Conservation (phyloP, 2,888 invertebrate genomes). For the Eristalis pertinax region DNA sequence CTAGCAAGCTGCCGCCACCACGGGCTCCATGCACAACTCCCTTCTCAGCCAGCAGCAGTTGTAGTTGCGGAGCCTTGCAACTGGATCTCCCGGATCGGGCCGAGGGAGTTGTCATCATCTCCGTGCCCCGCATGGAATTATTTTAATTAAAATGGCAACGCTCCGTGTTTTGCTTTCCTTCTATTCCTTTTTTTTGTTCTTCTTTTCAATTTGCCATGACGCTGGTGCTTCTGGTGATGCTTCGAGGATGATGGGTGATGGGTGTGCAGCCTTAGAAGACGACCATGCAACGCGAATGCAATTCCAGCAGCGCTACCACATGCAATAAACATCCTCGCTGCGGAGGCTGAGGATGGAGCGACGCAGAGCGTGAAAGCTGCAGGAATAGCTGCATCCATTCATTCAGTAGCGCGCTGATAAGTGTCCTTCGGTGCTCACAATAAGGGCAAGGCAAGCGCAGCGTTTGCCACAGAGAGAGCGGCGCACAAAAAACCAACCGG, state of each 20-base stretch:
- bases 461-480: background rate
- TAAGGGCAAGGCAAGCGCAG: slow-evolving; percentile 52
- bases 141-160: slow-evolving; percentile 66
- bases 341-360: background rate
- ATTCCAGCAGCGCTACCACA: slow-evolving; percentile 30
- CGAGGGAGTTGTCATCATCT: slow-evolving; percentile 50
- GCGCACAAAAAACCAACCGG: slow-evolving; percentile 1
- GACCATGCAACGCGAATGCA: slow-evolving; percentile 30
- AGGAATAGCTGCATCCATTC: slow-evolving; percentile 43
- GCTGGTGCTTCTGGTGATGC: slow-evolving; percentile 18
- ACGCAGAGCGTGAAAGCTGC: slow-evolving; percentile 47
- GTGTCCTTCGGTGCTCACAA: slow-evolving; percentile 61
- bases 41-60: slow-evolving; percentile 11
- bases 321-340: slow-evolving; percentile 18
- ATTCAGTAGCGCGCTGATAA: slow-evolving; percentile 55
- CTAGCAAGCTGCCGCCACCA: slow-evolving; percentile 38
- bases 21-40: background rate
- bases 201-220: slow-evolving; percentile 45
- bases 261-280: slow-evolving; percentile 49
- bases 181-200: background rate
- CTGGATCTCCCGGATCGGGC: slow-evolving; percentile 4
- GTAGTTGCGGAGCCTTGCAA: background rate
- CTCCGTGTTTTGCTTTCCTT: background rate
- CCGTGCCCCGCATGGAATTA: slow-evolving; percentile 61
- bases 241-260: slow-evolving; percentile 41